Percentiles rank a stretch among this genome's conserved stretches.
Evolutionary conservation across 2,888 invertebrate species (phyloP).

Genomic region (Tinea pellionella): DNA sequence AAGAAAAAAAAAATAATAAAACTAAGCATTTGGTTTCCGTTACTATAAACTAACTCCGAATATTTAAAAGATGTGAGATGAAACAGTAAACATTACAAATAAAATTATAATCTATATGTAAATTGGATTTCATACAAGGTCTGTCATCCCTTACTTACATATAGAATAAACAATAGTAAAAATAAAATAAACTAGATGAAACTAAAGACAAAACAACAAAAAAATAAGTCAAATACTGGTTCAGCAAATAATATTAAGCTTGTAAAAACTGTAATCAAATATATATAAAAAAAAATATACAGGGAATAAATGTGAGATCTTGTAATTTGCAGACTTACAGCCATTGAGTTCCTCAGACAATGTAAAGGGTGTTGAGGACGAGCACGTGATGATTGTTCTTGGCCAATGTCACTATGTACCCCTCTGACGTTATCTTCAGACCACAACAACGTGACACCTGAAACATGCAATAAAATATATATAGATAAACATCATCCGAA

Average conservation of each 20-base stretch:
- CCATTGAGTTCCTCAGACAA: slow-evolving; percentile 79
- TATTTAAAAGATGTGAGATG: slow-evolving; percentile 47
- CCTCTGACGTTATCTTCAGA: slow-evolving; percentile 95
- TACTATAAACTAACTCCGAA: slow-evolving; percentile 68
- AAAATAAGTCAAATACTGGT: slow-evolving; percentile 66
- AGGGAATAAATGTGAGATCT: slow-evolving; percentile 71
- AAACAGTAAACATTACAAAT: slow-evolving; percentile 34
- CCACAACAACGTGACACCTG: slow-evolving; percentile 98
- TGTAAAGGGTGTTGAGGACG: slow-evolving; percentile 93
- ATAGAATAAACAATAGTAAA: slow-evolving; percentile 25
- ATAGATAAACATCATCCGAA: too few relatives aligned
- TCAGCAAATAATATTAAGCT: slow-evolving; percentile 67
- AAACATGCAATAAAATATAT: slow-evolving; percentile 21
- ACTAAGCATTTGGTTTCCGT: slow-evolving; percentile 69
- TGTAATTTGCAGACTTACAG: slow-evolving; percentile 70
- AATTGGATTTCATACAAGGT: background rate
- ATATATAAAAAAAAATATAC: slow-evolving; percentile 51
- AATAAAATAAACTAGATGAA: slow-evolving; percentile 55
- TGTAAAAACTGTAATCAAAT: slow-evolving; percentile 66
- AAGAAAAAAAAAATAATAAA: slow-evolving; percentile 27
- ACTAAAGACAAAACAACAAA: slow-evolving; percentile 62
- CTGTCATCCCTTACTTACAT: background rate
- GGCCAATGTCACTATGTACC: slow-evolving; percentile 94
- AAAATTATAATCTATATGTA: slow-evolving; percentile 28
- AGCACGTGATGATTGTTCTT: slow-evolving; percentile 99